Percentiles rank a stretch among this genome's conserved stretches.
Conservation (phyloP, 1,140 invertebrate species). For the Trichonephila clavipes region DNA sequence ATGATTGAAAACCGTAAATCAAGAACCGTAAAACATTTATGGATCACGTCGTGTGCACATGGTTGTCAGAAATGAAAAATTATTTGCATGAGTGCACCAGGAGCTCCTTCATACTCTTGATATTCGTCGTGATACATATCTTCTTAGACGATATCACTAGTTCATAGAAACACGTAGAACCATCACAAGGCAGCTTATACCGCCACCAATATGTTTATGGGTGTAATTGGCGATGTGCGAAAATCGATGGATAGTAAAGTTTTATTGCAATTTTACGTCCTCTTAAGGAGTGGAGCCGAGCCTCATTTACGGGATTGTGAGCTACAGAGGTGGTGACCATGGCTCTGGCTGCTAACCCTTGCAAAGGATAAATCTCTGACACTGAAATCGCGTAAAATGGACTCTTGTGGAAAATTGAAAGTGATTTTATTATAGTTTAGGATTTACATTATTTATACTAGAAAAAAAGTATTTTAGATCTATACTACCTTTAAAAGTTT, state of each 20-base stretch:
- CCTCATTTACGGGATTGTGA: background rate
- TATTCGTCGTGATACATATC: background rate
- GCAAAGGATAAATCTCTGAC: background rate
- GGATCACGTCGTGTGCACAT: background rate
- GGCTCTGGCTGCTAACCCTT: background rate
- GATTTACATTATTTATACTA: too few relatives aligned
- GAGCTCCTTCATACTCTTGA: background rate
- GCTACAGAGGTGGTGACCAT: background rate
- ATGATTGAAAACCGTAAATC: too few relatives aligned
- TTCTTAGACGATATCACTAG: background rate
- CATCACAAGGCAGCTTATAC: background rate
- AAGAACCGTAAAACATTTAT: background rate
- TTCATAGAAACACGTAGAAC: background rate
- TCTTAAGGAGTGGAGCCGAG: background rate
- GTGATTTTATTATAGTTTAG: too few relatives aligned
- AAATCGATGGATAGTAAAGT: constrained; percentile 32
- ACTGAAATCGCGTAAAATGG: background rate
- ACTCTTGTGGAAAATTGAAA: background rate
- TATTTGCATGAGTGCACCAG: background rate
- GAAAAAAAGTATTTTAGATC: too few relatives aligned
- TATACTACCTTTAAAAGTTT: too few relatives aligned
- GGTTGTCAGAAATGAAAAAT: background rate
- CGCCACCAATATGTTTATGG: background rate
- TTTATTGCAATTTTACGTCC: constrained; percentile 30
- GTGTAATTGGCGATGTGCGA: background rate